Base-by-base conservation (phyloP, 2,797 vertebrate species). In the Neosilurus mollespiculum region DNA sequence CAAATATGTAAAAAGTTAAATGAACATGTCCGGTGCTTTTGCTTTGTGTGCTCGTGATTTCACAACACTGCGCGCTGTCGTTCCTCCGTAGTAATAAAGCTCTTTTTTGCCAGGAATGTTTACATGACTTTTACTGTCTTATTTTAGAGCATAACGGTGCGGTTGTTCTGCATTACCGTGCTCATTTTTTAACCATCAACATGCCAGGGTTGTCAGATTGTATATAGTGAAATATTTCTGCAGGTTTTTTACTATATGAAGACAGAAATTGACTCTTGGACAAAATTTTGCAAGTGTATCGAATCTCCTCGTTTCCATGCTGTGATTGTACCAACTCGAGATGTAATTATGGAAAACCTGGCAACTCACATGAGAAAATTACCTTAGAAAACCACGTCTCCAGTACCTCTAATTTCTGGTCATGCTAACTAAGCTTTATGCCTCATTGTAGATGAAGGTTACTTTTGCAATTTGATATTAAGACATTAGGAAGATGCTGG, bases 361-460 rank as follows among this genome's bases (percentile, higher is more conserved):
- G 77, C 77, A 65, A 79, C 43, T 3, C 9, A 14, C n/a, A 65
- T 53, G 77, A 79, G 69, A 62, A 51, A 73, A 81, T 81, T 64
- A 66, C 51, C 64, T 73, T 24, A 64, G 70, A 72, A 81, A 81
- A 59, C 80, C 30, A 58, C 16, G 18, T 69, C 69, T 54, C 69
- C 80, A 81, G 37, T 72, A n/a, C 43, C 16, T 53, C 80, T 73
- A 72, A 81, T 81, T 51, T 20, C 37, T 53, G 69, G 80, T 81
- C 80, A 73, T 15, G 69, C 69, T 81, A 81, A 73, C 69, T 62
- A 72, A 51, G 56, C 58, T 72, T 24, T 62, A 30, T 72, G 15
- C 34, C 24, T 72, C n/a, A 20, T 51, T 8, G 20, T 43, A 26
- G 56, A 81, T 59, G 66, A 43, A 81, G 3, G 34, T 30, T 70